Conservation (phyloP, 2,888 invertebrate genomes). For the Drosophila neutralis region DNA sequence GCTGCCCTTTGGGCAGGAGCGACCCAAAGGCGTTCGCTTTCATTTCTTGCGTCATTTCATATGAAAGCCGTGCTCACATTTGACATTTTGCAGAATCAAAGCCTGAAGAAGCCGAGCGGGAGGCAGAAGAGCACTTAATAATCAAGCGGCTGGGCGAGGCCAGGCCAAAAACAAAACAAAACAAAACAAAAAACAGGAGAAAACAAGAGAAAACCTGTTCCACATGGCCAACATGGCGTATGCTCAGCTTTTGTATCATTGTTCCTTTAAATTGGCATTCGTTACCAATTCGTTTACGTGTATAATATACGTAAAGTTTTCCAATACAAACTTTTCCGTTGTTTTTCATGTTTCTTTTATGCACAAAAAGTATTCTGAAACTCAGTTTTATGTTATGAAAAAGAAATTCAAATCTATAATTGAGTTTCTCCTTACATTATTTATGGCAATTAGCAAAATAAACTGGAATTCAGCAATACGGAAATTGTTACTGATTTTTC, state of each 20-base stretch:
- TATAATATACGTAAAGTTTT: neutral
- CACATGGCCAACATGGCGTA: constrained; percentile 21
- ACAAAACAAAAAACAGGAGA: neutral
- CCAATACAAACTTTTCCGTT: neutral
- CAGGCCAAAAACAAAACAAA: constrained; percentile 9
- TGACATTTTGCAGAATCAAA: constrained; percentile 63
- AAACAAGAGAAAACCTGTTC: constrained; percentile 5
- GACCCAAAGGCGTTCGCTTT: constrained; percentile 45
- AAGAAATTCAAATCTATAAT: neutral
- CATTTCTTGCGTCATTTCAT: constrained; percentile 71
- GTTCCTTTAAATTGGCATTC: constrained; percentile 8
- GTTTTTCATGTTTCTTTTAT: neutral
- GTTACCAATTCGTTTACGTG: neutral
- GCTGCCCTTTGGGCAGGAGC: constrained; percentile 61
- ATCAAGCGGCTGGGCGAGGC: constrained; percentile 31
- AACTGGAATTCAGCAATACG: neutral
- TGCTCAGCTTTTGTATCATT: constrained; percentile 19
- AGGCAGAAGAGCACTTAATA: constrained; percentile 40
- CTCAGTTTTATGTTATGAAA: neutral
- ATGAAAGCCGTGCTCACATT: constrained; percentile 68
- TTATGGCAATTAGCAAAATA: neutral
- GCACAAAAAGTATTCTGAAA: neutral
- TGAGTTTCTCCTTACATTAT: neutral
- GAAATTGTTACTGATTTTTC: neutral
- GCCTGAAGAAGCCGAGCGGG: constrained; percentile 2